These are phyloP conservation scores for Anneissia japonica DNA, from an alignment of 35 echinoderm and acorn worm species.

Conservation along the genomic window DNA sequence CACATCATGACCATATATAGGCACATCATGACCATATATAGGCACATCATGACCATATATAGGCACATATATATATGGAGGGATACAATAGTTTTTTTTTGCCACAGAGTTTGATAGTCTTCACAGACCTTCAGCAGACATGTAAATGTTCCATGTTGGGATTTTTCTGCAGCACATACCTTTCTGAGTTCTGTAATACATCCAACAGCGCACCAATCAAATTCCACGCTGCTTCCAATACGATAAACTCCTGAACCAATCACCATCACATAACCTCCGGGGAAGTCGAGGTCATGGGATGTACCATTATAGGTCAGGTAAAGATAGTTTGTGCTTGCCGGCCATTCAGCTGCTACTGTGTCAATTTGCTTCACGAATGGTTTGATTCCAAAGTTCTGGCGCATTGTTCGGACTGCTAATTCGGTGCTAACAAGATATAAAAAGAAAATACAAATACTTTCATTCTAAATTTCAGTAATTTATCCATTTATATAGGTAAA, in stretches of 20 bases:
- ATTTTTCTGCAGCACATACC: slow-evolving; percentile 30
- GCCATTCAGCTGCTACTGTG: slow-evolving; percentile 98
- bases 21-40: too few species aligned
- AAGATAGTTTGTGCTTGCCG: slow-evolving; percentile 90
- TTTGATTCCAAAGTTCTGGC: slow-evolving; percentile 57
- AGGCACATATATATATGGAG: too few species aligned
- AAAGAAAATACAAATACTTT: too few species aligned
- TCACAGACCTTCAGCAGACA: neutral
- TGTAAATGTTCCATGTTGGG: neutral
- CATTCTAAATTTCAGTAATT: too few species aligned
- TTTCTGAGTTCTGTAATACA: slow-evolving; percentile 88
- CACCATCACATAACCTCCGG: slow-evolving; percentile 87
- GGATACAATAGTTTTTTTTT: neutral
- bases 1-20: too few species aligned
- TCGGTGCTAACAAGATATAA: slow-evolving; percentile 58
- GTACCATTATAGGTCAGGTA: slow-evolving; percentile 94
- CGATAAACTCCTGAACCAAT: slow-evolving; percentile 95
- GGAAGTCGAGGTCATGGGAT: slow-evolving; percentile 78
- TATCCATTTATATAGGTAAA: too few species aligned
- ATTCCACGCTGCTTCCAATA: slow-evolving; percentile 97
- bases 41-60: too few species aligned
- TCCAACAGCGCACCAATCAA: slow-evolving; percentile 99
- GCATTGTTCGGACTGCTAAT: slow-evolving; percentile 66
- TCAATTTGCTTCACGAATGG: slow-evolving; percentile 94
- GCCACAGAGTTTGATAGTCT: too few species aligned